These are phyloP conservation scores for Caenorhabditis panamensis DNA, from an alignment of 2,888 invertebrate species.

Conservation along the genomic window DNA sequence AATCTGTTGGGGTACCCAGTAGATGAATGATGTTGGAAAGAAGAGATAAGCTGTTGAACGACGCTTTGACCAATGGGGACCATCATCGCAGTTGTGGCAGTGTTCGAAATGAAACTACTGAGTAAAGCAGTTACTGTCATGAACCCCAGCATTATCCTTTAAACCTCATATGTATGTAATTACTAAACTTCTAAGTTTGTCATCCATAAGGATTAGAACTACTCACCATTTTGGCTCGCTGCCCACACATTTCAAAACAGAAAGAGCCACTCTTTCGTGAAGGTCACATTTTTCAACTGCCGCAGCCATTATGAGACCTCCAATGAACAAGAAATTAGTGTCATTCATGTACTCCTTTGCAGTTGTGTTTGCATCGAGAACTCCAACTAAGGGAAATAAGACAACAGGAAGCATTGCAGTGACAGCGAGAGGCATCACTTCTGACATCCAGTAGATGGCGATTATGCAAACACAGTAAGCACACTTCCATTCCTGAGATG, in stretches of 20 bases:
- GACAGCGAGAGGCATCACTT: conserved; percentile 76
- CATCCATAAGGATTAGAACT: no score
- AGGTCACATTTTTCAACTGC: conserved; percentile 81
- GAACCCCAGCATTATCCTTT: conserved; percentile 80
- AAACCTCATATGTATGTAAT: conserved; percentile 39
- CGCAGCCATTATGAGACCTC: conserved; percentile 80
- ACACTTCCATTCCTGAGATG: conserved; percentile 77
- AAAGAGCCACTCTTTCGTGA: conserved; percentile 75
- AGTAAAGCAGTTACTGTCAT: conserved; percentile 79
- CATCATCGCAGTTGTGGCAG: conserved; percentile 87
- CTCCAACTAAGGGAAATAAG: conserved; percentile 78
- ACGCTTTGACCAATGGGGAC: conserved; percentile 77
- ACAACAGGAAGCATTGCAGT: conserved; percentile 77
- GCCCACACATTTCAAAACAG: conserved; percentile 74
- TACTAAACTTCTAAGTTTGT: no score
- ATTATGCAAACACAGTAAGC: conserved; percentile 77
- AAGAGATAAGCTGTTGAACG: conserved; percentile 70
- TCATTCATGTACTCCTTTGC: conserved; percentile 79
- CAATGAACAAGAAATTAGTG: conserved; percentile 81
- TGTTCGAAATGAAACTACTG: conserved; percentile 81
- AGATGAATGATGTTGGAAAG: conserved; percentile 70
- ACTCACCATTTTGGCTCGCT: conserved; percentile 76
- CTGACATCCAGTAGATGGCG: conserved; percentile 79
- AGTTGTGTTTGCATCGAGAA: conserved; percentile 74
- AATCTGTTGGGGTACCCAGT: conserved; percentile 65